Percentiles rank a stretch among this genome's conserved stretches.
Conservation (phyloP, 1,140 invertebrate species). For the Drosophila mojavensis region DNA sequence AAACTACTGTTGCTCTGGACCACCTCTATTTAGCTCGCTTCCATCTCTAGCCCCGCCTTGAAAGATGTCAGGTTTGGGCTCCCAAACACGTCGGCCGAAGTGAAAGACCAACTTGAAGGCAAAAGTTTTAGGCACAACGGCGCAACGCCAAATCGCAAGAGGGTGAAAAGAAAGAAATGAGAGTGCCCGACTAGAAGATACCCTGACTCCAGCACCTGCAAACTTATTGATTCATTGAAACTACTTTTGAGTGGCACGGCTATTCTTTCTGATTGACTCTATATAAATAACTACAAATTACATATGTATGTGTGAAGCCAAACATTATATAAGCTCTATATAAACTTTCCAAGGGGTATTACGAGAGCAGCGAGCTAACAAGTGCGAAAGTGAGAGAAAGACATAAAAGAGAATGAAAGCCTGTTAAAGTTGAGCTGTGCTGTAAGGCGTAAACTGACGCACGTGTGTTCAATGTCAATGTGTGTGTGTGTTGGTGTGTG, state of each 20-base stretch:
- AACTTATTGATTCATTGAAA: no score
- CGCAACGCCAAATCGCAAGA: not conserved
- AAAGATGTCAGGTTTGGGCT: no score
- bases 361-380: not conserved
- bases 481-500: slow-evolving; percentile 16
- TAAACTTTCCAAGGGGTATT: no score
- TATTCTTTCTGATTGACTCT: no score
- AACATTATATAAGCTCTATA: no score
- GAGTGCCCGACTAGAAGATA: no score
- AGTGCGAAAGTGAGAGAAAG: slow-evolving; percentile 12
- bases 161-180: slow-evolving; percentile 5
- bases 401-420: slow-evolving; percentile 21
- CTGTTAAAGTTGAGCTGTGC: slow-evolving; percentile 25
- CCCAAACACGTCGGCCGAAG: slow-evolving; percentile 49
- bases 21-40: no score
- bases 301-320: not conserved
- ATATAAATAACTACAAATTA: no score
- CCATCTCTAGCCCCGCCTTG: no score
- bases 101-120: slow-evolving; percentile 54
- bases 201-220: no score
- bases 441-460: slow-evolving; percentile 50
- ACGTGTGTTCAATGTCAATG: slow-evolving; percentile 67
- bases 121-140: slow-evolving; percentile 35
- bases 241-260: no score
- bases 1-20: no score